Conservation (phyloP, 2,888 invertebrate species). For the Drosophila percnosoma region DNA sequence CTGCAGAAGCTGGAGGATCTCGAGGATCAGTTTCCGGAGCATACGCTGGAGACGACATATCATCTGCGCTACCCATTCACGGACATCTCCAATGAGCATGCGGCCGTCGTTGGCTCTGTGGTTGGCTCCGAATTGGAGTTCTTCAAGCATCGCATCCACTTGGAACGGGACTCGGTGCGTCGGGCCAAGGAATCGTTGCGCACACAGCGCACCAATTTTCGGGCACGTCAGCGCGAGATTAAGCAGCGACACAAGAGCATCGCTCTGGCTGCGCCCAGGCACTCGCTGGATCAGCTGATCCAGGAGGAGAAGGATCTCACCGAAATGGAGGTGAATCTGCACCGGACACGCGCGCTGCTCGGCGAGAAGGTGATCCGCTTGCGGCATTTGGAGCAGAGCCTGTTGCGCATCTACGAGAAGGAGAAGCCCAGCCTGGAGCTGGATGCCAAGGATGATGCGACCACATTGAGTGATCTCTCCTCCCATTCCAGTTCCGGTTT, state of each 20-base stretch:
- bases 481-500: constrained; percentile 87
- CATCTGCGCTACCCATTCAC: constrained; percentile 93
- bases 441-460: constrained; percentile 86
- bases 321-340: constrained; percentile 93
- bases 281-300: constrained; percentile 83
- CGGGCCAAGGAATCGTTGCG: constrained; percentile 91
- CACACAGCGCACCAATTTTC: constrained; percentile 89
- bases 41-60: constrained; percentile 90
- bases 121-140: constrained; percentile 90
- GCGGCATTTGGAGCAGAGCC: constrained; percentile 91
- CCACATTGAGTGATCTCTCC: constrained; percentile 88
- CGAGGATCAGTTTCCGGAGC: constrained; percentile 92
- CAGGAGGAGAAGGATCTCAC: constrained; percentile 93
- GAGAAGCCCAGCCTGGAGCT: constrained; percentile 82
- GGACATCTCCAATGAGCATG: constrained; percentile 86
- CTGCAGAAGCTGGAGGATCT: constrained; percentile 92
- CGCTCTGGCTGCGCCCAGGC: constrained; percentile 63
- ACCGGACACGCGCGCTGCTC: constrained; percentile 91
- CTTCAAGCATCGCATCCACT: constrained; percentile 92
- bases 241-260: constrained; percentile 85
- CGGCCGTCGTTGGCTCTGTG: constrained; percentile 71
- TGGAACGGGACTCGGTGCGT: constrained; percentile 93
- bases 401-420: constrained; percentile 86
- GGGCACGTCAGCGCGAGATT: constrained; percentile 87
- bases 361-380: constrained; percentile 93